Evolutionary conservation across 1,140 invertebrate species (phyloP).

Genomic region (Drosophila truncata): DNA sequence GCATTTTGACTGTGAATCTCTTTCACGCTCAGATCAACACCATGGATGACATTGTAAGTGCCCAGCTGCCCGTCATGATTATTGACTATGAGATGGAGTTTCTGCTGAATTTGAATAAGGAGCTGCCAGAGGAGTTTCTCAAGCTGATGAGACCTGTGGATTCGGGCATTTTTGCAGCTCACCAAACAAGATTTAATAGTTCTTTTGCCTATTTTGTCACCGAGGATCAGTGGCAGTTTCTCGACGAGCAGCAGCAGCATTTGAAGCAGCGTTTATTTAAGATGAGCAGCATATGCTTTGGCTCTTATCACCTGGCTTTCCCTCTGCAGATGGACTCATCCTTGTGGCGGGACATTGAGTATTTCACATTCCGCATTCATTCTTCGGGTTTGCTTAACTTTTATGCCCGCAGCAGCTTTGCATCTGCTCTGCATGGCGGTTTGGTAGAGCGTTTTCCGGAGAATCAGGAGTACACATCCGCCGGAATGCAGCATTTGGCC

Average conservation of each 20-base stretch:
- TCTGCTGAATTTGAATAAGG: slow-evolving; percentile 40
- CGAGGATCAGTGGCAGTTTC: slow-evolving; percentile 72
- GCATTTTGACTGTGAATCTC: slow-evolving; percentile 72
- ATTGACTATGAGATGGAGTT: slow-evolving; percentile 81
- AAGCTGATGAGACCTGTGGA: slow-evolving; percentile 66
- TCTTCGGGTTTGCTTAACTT: slow-evolving; percentile 65
- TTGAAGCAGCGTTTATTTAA: slow-evolving; percentile 65
- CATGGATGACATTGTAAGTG: slow-evolving; percentile 66
- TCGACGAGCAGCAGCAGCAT: slow-evolving; percentile 70
- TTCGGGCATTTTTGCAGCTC: slow-evolving; percentile 49
- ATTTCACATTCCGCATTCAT: slow-evolving; percentile 68
- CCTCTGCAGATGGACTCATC: slow-evolving; percentile 72
- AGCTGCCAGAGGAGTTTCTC: slow-evolving; percentile 50
- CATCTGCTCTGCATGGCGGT: slow-evolving; percentile 58
- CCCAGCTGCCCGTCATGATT: slow-evolving; percentile 72
- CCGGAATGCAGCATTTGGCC: slow-evolving; percentile 60
- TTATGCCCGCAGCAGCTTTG: slow-evolving; percentile 71
- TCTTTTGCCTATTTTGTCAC: slow-evolving; percentile 73
- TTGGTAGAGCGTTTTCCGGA: slow-evolving; percentile 59
- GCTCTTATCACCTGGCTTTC: slow-evolving; percentile 70
- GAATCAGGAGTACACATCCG: slow-evolving; percentile 54
- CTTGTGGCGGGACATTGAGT: slow-evolving; percentile 70
- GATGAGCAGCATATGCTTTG: slow-evolving; percentile 70
- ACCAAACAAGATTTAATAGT: slow-evolving; percentile 61
- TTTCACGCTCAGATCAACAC: slow-evolving; percentile 75